Evolutionary conservation across 2,113 vertebrate species (phyloP), one percentile per base, ranked within the genome.

Genomic region (Machaerirhynchus nigripectus): DNA sequence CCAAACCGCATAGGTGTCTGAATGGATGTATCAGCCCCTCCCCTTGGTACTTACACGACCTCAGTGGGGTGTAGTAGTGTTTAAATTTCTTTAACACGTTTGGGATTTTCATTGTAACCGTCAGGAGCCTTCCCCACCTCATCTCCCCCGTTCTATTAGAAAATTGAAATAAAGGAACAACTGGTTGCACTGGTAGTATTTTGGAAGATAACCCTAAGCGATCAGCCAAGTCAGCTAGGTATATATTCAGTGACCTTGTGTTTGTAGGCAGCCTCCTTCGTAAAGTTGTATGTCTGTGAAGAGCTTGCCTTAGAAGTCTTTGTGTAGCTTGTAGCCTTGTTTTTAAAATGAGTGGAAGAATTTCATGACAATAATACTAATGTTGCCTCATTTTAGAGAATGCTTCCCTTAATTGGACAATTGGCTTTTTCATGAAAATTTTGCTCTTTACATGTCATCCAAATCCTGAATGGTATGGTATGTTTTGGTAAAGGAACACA

Each of bases 81-180:
- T 84, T 89, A 17, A 40, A 27, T 37, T 69, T 44, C 24, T 68
- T 64, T 42, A 40, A 31, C 2, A 4, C 11, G 1, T 47, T 73
- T 65, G 15, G 12, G 14, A 1, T 89, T 86, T 78, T 37, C 57
- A 7, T 3, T 37, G 22, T 61, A 69, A 16, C 27, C 24, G 4
- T 40, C 11, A 61, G 13, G 23, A 61, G 4, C 18, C 5, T 37
- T 4, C 5, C 10, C 23, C 5, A n/a, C 2, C 0, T 8, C 16
- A n/a, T 12, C 8, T 2, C 5, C 5, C 16, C 2, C 6, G 1
- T 27, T 56, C 11, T 47, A 1, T 26, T 53, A 15, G 5, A 26
- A 39, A 85, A 56, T 2, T n/a, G 14, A 76, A 68, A 42, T 50
- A 61, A 30, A 57, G 19, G 28, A 67, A 3, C 10, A 35, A 2